Evolutionary conservation across 2,888 invertebrate species (phyloP).

Genomic region (Mythimna impura): DNA sequence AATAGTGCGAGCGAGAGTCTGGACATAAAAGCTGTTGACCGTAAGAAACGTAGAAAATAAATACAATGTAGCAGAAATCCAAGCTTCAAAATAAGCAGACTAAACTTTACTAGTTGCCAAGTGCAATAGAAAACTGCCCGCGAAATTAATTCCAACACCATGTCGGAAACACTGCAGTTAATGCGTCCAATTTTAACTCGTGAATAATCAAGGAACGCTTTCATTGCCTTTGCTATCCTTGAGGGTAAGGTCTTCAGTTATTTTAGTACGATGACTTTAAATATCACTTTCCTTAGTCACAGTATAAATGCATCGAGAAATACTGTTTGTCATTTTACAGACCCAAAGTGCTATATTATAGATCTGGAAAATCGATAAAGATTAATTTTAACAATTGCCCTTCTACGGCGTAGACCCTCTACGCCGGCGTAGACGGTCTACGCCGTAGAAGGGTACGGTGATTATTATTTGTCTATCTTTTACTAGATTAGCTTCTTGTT

Average conservation of each 20-base stretch:
- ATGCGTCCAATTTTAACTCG: slow-evolving; percentile 24
- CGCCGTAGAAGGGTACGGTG: slow-evolving; percentile 5
- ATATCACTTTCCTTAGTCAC: slow-evolving; percentile 36
- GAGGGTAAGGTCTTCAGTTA: slow-evolving; percentile 42
- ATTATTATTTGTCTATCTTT: neutral
- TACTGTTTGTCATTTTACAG: neutral
- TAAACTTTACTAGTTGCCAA: slow-evolving; percentile 33
- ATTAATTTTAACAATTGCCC: neutral
- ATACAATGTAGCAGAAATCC: neutral
- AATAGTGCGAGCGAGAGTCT: neutral
- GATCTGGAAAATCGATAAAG: neutral
- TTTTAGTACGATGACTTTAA: slow-evolving; percentile 27
- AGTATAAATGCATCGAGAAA: neutral
- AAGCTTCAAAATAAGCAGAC: slow-evolving; percentile 18
- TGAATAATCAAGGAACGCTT: slow-evolving; percentile 22
- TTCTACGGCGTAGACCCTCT: slow-evolving; percentile 13
- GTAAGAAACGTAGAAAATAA: neutral
- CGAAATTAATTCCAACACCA: slow-evolving; percentile 41
- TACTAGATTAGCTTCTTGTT: neutral
- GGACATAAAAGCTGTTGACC: neutral
- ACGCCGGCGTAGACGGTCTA: slow-evolving; percentile 28
- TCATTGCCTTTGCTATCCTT: slow-evolving; percentile 22
- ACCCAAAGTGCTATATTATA: neutral
- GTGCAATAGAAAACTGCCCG: slow-evolving; percentile 34
- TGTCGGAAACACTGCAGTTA: slow-evolving; percentile 35